A percentile compares a stretch with the other conserved stretches of the same genome.
phyloP scores from a whole-genome alignment of 30 jellyfish, hydroid and myxozoan species.

The Sanderia malayensis region DNA sequence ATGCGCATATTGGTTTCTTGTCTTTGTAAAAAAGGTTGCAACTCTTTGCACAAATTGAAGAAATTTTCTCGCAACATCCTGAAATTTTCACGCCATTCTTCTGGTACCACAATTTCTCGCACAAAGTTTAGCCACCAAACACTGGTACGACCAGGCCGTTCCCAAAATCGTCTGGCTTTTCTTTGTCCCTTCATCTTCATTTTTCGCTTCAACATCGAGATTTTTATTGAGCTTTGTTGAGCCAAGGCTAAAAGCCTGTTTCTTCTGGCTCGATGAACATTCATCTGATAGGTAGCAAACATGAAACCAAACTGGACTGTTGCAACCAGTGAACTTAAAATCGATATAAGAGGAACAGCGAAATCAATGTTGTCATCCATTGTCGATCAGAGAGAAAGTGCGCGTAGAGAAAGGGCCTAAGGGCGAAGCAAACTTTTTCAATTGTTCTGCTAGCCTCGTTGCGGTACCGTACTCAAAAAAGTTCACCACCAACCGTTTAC shows the following conservation, averaged over 20 bases:
- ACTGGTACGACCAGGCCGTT: conserved; percentile 28
- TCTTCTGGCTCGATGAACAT: conserved; percentile 11
- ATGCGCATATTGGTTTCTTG: conserved; percentile 15
- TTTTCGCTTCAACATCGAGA: background rate
- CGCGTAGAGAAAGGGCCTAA: too few species aligned
- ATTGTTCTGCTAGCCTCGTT: too few species aligned
- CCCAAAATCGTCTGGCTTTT: conserved; percentile 17
- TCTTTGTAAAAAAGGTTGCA: conserved; percentile 6
- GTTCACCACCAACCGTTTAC: conserved; percentile 5
- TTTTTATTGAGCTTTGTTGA: conserved; percentile 9
- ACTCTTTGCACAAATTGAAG: conserved; percentile 6
- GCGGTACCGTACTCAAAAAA: conserved; percentile 25
- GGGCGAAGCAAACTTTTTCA: background rate
- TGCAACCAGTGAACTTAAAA: conserved; percentile 18
- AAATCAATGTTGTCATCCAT: background rate
- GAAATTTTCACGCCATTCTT: conserved; percentile 33
- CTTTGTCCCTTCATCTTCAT: background rate
- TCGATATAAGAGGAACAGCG: background rate
- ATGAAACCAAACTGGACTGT: conserved; percentile 11
- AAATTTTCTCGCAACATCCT: conserved; percentile 12
- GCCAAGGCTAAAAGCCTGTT: conserved; percentile 22
- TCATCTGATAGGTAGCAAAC: background rate
- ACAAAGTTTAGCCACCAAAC: conserved; percentile 18
- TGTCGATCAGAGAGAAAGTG: background rate
- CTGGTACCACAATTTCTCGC: conserved; percentile 11